phyloP scores from a whole-genome alignment of 2,888 invertebrate species.

The Ligdia adustata region DNA sequence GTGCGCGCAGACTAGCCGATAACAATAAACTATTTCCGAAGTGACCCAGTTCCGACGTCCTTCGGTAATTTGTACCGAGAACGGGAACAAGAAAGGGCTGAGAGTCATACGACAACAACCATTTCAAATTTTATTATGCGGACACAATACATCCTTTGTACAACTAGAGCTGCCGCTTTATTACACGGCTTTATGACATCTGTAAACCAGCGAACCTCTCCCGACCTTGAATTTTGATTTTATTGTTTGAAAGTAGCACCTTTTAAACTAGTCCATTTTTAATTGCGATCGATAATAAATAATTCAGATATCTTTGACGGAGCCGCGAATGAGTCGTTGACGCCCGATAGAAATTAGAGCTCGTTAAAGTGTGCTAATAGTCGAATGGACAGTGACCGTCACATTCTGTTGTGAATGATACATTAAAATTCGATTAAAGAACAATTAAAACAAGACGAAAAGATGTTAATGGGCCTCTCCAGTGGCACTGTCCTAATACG shows the following conservation, averaged over 20 bases:
- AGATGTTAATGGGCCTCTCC: slow-evolving; percentile 60
- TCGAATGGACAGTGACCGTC: slow-evolving; percentile 50
- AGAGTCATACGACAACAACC: slow-evolving; percentile 66
- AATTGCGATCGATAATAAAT: slow-evolving; percentile 33
- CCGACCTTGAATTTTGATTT: slow-evolving; percentile 54
- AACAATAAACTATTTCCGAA: slow-evolving; percentile 85
- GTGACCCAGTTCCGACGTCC: slow-evolving; percentile 83
- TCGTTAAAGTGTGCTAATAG: slow-evolving; percentile 65
- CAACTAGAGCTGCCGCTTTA: slow-evolving; percentile 56
- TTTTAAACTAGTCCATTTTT: slow-evolving; percentile 41
- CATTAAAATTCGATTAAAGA: slow-evolving; percentile 75
- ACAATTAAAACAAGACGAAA: slow-evolving; percentile 58
- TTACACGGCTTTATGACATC: slow-evolving; percentile 41
- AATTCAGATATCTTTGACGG: slow-evolving; percentile 41
- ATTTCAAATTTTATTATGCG: slow-evolving; percentile 62
- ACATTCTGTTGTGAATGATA: slow-evolving; percentile 50
- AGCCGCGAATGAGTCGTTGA: slow-evolving; percentile 41
- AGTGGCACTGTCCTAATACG: slow-evolving; percentile 51
- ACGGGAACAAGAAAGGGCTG: slow-evolving; percentile 83
- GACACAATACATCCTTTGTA: slow-evolving; percentile 56
- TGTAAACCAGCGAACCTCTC: slow-evolving; percentile 46
- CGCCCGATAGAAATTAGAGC: slow-evolving; percentile 54
- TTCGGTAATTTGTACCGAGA: slow-evolving; percentile 81
- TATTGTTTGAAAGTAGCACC: slow-evolving; percentile 39
- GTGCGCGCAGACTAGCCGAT: slow-evolving; percentile 80